Evolutionary conservation across 2,888 invertebrate genomes (phyloP), one percentile per base, ranked within the genome.

Genomic region (Thecophora atra): DNA sequence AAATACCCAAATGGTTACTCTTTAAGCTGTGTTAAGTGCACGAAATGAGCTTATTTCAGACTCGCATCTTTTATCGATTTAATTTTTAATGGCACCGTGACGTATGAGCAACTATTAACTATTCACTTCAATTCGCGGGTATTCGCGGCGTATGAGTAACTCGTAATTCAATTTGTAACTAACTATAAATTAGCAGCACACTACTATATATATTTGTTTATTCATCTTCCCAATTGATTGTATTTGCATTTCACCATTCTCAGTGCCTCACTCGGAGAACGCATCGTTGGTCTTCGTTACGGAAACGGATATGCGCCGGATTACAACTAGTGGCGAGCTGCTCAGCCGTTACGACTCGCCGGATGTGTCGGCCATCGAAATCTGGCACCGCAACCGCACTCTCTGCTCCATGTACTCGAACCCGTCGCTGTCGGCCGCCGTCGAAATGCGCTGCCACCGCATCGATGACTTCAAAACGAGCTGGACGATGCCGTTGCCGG

Each of bases 351-450:
- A 80, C 72, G 74, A 78, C 42, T 77, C 77, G 47, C 77, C 74
- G n/a, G 80, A 79, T 73, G 79, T 83, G 30, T 79, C 81, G 42
- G 89, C 89, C 19, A 84, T 92, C 75, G 92, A 92, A 82, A 90
- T 92, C 81, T 89, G 91, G 82, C 91, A 91, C 83, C 87, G 90
- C 72, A 91, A 91, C 82, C 88, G 90, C 73, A 90, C 92, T 44
- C 85, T 93, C 63, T 92, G 92, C 87, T 94, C 93, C 88, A 90
- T 95, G 80, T 91, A 92, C 82, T 89, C 90, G 83, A 80, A 78
- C 76, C 77, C 78, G 72, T 79, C 80, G 79, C 77, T 78, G 72
- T 79, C 81, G 79, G 82, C 90, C 75, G 77, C 80, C 47, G 76
- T 84, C 44, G 89, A 89, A 69, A 85, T 94, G 76, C 89, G 90